phyloP scores from a whole-genome alignment of 1,140 invertebrate species.

The Neoseiulus cucumeris region DNA sequence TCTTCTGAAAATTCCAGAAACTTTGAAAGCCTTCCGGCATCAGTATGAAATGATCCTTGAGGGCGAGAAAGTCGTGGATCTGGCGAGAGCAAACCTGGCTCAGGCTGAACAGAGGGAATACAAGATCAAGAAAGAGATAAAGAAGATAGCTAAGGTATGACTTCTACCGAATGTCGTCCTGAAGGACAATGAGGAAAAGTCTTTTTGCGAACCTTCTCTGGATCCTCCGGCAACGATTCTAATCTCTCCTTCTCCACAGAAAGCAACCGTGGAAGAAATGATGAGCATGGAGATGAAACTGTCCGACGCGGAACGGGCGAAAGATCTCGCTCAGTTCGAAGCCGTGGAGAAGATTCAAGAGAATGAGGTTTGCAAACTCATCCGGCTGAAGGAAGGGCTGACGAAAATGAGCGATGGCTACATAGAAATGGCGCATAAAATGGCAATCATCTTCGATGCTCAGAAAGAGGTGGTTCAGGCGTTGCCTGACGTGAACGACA shows the following conservation, averaged over 20 bases:
- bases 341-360: conserved; percentile 32
- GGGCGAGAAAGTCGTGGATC: conserved; percentile 32
- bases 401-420: conserved; percentile 33
- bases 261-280: conserved; percentile 28
- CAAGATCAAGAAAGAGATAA: conserved; percentile 32
- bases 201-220: no score
- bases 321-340: conserved; percentile 32
- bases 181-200: no score
- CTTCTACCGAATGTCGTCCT: no score
- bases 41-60: conserved; percentile 35
- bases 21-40: conserved; percentile 31
- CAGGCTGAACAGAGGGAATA: conserved; percentile 29
- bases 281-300: conserved; percentile 30
- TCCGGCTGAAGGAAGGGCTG: conserved; percentile 33
- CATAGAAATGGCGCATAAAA: conserved; percentile 31
- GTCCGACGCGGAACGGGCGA: conserved; percentile 31
- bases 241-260: conserved; percentile 21
- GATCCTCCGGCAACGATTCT: no score
- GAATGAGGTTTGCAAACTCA: conserved; percentile 36
- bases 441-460: conserved; percentile 32
- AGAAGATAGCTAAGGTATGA: conserved; percentile 29
- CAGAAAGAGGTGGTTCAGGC: conserved; percentile 30
- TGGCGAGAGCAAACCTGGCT: conserved; percentile 28
- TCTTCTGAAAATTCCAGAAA: conserved; percentile 25
- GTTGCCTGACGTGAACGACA: conserved; percentile 32